phyloP scores from a whole-genome alignment of 2,113 vertebrate species.

The Dasyornis broadbenti region DNA sequence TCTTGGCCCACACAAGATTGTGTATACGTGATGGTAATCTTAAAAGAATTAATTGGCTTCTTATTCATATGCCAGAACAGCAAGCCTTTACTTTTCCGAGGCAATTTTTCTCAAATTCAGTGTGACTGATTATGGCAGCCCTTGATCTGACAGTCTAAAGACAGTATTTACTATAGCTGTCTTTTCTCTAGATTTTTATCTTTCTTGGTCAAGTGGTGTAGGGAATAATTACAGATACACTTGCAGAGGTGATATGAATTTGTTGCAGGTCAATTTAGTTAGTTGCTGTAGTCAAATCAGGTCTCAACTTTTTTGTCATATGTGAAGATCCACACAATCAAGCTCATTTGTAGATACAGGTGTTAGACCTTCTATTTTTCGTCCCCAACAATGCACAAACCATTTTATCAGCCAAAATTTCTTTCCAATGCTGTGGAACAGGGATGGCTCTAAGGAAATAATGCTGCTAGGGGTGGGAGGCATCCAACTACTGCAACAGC shows the following conservation, averaged over 20 bases:
- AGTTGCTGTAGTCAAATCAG: not conserved
- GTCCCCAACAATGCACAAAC: not conserved
- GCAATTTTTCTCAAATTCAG: not conserved
- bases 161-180: not conserved
- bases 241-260: not conserved
- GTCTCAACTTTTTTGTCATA: not conserved
- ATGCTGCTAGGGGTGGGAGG: not conserved
- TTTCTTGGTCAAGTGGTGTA: not conserved
- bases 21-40: not conserved
- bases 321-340: not conserved
- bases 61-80: not conserved
- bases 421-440: not conserved
- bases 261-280: not conserved
- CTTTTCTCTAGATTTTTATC: not conserved
- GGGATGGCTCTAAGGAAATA: not conserved
- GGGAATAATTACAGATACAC: not conserved
- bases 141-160: not conserved
- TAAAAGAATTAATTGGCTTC: not conserved
- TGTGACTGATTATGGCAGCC: not conserved
- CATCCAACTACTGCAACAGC: not conserved
- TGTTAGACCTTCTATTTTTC: not conserved
- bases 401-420: not conserved
- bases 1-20: not conserved
- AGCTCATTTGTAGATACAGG: rapidly evolving
- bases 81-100: not conserved